Evolutionary conservation across 2,888 invertebrate genomes (phyloP).

Genomic region (Oligia strigilis): DNA sequence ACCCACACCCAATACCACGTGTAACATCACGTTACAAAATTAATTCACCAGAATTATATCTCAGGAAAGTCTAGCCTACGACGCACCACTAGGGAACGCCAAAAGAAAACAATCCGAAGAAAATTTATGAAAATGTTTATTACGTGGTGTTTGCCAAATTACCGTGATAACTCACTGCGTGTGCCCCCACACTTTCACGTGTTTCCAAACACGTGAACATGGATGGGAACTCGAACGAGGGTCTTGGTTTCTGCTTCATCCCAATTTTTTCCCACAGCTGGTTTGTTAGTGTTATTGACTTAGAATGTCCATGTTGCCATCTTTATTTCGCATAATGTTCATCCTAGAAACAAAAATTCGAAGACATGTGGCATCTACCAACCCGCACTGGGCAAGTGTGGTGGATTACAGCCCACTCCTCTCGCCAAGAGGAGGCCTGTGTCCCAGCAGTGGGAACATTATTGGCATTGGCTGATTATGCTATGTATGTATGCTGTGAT

Average conservation of each 20-base stretch:
- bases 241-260: background rate
- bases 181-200: conserved; percentile 22
- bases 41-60: conserved; percentile 19
- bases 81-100: conserved; percentile 9
- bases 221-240: background rate
- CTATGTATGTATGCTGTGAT: background rate
- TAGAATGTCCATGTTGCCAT: background rate
- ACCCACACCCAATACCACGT: background rate
- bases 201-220: conserved; percentile 30
- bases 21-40: conserved; percentile 11
- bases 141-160: conserved; percentile 39
- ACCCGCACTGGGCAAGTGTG: background rate
- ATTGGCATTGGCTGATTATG: background rate
- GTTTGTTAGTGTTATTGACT: background rate
- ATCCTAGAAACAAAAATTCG: too few species aligned
- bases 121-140: conserved; percentile 45
- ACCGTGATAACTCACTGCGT: conserved; percentile 8
- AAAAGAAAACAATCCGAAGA: conserved; percentile 32
- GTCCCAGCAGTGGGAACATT: background rate
- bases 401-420: background rate
- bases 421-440: background rate
- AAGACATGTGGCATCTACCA: background rate
- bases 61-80: conserved; percentile 20
- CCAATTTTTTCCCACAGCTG: background rate
- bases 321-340: background rate